These are phyloP conservation scores for Protobothrops mucrosquamatus DNA, from an alignment of 2,113 vertebrate genomes.

Conservation along the genomic window DNA sequence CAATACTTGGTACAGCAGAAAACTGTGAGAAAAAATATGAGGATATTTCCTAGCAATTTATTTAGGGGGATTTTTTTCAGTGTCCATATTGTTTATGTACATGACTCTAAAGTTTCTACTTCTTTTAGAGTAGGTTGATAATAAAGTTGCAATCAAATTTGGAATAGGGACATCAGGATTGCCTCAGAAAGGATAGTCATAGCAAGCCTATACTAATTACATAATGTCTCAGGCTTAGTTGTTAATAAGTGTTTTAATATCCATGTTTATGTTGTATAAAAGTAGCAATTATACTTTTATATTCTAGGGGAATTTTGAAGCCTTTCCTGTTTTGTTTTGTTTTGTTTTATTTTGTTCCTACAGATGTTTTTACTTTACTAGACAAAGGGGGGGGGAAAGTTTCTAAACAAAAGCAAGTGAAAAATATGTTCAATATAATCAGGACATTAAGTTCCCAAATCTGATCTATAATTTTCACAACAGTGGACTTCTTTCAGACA, in stretches of 20 bases:
- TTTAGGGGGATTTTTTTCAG: not conserved
- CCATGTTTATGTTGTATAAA: not conserved
- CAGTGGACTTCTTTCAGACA: not conserved
- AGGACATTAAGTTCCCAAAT: not conserved
- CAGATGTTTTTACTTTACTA: not conserved
- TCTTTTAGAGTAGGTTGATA: not conserved
- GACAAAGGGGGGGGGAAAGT: not conserved
- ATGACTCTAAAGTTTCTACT: constrained; percentile 1
- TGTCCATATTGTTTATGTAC: constrained; percentile 16
- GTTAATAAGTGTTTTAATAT: not conserved
- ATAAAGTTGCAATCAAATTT: not conserved
- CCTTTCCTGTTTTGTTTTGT: not conserved
- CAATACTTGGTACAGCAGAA: constrained; percentile 6
- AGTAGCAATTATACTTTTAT: not conserved
- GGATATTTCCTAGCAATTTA: not conserved
- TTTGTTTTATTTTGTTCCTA: not conserved
- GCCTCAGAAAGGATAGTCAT: not conserved
- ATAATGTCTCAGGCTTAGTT: not conserved
- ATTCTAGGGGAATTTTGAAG: not conserved
- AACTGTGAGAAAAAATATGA: not conserved
- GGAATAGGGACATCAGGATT: not conserved
- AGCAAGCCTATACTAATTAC: not conserved
- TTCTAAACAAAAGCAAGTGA: not conserved
- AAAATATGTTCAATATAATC: not conserved
- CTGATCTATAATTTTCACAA: not conserved